A percentile compares a stretch with the other conserved stretches of the same genome.
These are phyloP conservation scores for Rhinella marina DNA, from an alignment of 2,797 vertebrate genomes.

Conservation along the genomic window DNA sequence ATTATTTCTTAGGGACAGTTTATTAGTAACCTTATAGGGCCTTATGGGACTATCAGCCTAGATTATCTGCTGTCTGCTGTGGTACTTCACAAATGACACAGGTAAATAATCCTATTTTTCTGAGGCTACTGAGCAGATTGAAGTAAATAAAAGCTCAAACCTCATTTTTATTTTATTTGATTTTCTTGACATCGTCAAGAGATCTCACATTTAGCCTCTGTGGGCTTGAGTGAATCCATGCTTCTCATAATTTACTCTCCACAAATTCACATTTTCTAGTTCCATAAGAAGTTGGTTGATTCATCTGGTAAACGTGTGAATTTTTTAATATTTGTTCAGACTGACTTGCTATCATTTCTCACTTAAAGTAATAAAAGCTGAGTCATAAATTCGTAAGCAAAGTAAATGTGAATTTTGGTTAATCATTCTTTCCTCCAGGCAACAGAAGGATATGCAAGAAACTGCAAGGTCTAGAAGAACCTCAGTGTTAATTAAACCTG, in stretches of 20 bases:
- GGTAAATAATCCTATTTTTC: slow-evolving; percentile 4
- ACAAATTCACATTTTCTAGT: neutral
- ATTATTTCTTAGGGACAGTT: slow-evolving; percentile 13
- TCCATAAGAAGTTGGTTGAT: neutral
- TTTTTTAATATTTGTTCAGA: neutral
- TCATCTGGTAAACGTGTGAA: neutral
- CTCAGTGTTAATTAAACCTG: neutral
- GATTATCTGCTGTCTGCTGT: slow-evolving; percentile 5
- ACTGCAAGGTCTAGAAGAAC: neutral
- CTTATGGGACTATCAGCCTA: neutral
- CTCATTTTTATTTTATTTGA: neutral
- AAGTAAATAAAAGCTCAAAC: neutral
- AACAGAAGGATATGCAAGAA: neutral
- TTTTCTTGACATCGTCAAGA: neutral
- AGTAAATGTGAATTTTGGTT: neutral
- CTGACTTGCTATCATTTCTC: neutral
- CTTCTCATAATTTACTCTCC: neutral
- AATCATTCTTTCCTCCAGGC: neutral
- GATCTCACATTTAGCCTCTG: neutral
- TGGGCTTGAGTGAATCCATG: neutral
- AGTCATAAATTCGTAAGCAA: neutral
- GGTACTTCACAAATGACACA: neutral
- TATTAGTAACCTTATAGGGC: slow-evolving; percentile 18
- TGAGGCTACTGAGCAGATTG: neutral
- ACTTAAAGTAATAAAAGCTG: neutral